phyloP scores from a whole-genome alignment of 1,140 invertebrate species.

The Cydia splendana region DNA sequence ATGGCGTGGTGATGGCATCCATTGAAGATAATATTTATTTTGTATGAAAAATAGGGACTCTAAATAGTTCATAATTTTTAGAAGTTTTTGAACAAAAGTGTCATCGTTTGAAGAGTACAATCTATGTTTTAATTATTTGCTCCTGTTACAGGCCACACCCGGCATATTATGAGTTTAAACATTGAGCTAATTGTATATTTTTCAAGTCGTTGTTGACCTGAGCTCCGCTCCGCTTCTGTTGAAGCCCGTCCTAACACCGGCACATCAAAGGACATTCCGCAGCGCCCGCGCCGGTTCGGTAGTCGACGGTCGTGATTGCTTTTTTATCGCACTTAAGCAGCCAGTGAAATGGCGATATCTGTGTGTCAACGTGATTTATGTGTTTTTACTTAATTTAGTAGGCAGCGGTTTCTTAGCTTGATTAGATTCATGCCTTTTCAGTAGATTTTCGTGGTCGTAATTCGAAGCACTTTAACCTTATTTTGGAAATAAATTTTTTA shows the following conservation, averaged over 20 bases:
- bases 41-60: too few species aligned
- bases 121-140: too few species aligned
- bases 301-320: slow-evolving; percentile 30
- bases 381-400: slow-evolving; percentile 33
- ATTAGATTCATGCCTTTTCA: slow-evolving; percentile 16
- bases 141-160: too few species aligned
- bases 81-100: too few species aligned
- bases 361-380: slow-evolving; percentile 32
- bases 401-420: slow-evolving; percentile 3
- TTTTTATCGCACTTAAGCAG: slow-evolving; percentile 33
- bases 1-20: too few species aligned
- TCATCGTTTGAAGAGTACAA: too few species aligned
- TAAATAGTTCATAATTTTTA: too few species aligned
- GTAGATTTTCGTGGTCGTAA: neutral
- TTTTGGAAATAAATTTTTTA: neutral
- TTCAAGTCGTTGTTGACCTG: too few species aligned
- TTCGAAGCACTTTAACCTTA: neutral
- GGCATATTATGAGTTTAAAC: too few species aligned
- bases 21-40: too few species aligned
- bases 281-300: slow-evolving; percentile 22
- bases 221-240: neutral
- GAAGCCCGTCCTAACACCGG: slow-evolving; percentile 12
- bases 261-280: slow-evolving; percentile 30
- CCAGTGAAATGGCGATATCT: slow-evolving; percentile 31
- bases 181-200: too few species aligned